Evolutionary conservation across 2,888 invertebrate genomes (phyloP).

Genomic region (Operophtera brumata): DNA sequence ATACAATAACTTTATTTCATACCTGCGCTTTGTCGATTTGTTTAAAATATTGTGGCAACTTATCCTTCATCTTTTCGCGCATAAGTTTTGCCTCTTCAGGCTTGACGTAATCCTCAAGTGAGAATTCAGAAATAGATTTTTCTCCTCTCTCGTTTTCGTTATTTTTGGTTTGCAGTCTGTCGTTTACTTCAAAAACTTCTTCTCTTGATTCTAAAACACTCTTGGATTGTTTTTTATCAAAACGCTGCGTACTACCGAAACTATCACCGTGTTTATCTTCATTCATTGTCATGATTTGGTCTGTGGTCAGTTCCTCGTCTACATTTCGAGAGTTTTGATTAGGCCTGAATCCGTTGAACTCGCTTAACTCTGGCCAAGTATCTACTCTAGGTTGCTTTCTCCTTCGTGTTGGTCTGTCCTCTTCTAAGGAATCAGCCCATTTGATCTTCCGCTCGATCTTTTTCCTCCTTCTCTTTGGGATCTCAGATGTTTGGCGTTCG

Average conservation of each 20-base stretch:
- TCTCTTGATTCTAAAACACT: slow-evolving; percentile 14
- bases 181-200: slow-evolving; percentile 5
- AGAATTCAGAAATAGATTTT: slow-evolving; percentile 61
- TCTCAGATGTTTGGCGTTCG: slow-evolving; percentile 44
- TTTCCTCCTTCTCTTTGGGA: slow-evolving; percentile 56
- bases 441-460: slow-evolving; percentile 55
- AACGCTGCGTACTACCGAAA: slow-evolving; percentile 4
- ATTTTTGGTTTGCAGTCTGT: neutral
- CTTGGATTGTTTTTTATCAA: slow-evolving; percentile 1
- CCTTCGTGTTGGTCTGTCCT: slow-evolving; percentile 58
- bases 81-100: slow-evolving; percentile 19
- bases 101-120: slow-evolving; percentile 42
- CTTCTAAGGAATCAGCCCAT: slow-evolving; percentile 63
- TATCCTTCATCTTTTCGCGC: slow-evolving; percentile 33
- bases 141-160: slow-evolving; percentile 42
- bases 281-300: slow-evolving; percentile 22
- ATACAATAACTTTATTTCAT: too few relatives aligned
- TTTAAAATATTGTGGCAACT: slow-evolving; percentile 25
- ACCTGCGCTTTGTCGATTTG: slow-evolving; percentile 43
- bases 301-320: slow-evolving; percentile 19
- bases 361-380: slow-evolving; percentile 50
- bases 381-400: slow-evolving; percentile 56
- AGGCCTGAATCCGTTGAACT: slow-evolving; percentile 41
- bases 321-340: slow-evolving; percentile 34
- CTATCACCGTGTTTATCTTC: slow-evolving; percentile 17